Evolutionary conservation across 2,888 invertebrate genomes (phyloP), one percentile per base, ranked within the genome.

Genomic region (Laspeyria flexula): DNA sequence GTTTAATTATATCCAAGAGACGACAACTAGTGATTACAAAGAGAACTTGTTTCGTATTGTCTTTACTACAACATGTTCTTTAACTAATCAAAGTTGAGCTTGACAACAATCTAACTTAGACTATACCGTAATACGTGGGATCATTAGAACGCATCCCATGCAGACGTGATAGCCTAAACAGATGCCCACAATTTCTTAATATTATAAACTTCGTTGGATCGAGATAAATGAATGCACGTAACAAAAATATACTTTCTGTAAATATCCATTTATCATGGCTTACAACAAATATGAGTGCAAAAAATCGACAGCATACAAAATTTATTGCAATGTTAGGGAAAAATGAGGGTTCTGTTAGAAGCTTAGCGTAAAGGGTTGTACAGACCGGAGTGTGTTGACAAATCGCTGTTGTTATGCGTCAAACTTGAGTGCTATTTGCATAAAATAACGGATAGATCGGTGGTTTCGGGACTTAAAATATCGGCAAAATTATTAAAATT

Each of bases 261-360:
- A 40, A 46, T 34, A 41, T 21, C 21, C 25, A 41, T 47, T 47
- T 21, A 35, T 47, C 46, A 47, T 27, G 4, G 33, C 18, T 34
- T 34, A 29, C 27, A 34, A 11, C 48, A 30, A 25, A 40, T 48
- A 33, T 39, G 35, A 16, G 35, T 15, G 30, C 15, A 18, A 48
- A 31, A 21, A 39, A 33, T 42, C 16, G 25, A 21, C 37, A 41
- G 23, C 18, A 40, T 37, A 51, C 42, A 16, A 27, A 41, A 25
- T 33, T 49, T 30, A 31, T 48, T 60, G 40, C 55, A 41, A 55
- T 55, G 27, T 23, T 6, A 12, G 5, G 41, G 53, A 59, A 42
- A 47, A 47, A 60, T 53, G 29, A 47, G 40, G 43, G 47, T 53
- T 39, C 18, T 47, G 18, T n/a, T 18, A 25, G 5, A 2, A 29